Evolutionary conservation across 2,113 vertebrate species (phyloP), one percentile per base, ranked within the genome.

Genomic region (Bucco capensis): DNA sequence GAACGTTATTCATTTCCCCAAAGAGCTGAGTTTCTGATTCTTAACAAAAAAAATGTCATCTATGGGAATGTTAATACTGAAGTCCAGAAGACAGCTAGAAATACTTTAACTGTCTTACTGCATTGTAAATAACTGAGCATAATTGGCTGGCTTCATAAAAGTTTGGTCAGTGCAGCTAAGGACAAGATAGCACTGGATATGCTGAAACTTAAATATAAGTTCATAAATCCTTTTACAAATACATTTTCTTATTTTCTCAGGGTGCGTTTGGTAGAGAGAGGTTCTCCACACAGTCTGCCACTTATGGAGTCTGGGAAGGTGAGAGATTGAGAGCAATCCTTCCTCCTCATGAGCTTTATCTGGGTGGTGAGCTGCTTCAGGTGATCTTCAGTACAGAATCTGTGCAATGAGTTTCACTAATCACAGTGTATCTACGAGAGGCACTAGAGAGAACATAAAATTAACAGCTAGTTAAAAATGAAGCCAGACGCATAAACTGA

Each of bases 261-360:
- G 96, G 99, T 99, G 19, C 98, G 99, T 38, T 96, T 99, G 74
- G 99, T 99, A 31, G 99, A 99, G 96, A 98, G 98, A 93, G 99
- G 99, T 33, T 99, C 99, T 35, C 99, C 99, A 4, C 99, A 99
- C 96, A 99, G 99, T 88, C 96, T 99, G 79, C 98, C 99, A 0
- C 94, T 99, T 83, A 99, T 98, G 98, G 99, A 99, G 86, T 99
- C 99, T 88, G 99, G 99, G 69, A 99, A 99, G 98, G 99, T 99
- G 96, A 78, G 80, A 38, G 72, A n/a, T 3, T 51, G 46, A 61
- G 42, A 73, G 31, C 33, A 31, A 7, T 82, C 73, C 51, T 85
- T 83, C 75, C 42, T 78, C n/a, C n/a, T 76, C 14, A 19, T 47
- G 33, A 37, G 46, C 33, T 6, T 56, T 37, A 18, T 16, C 40